These are phyloP conservation scores for Euzophera pinguis DNA, from an alignment of 2,888 invertebrate species.

Conservation along the genomic window DNA sequence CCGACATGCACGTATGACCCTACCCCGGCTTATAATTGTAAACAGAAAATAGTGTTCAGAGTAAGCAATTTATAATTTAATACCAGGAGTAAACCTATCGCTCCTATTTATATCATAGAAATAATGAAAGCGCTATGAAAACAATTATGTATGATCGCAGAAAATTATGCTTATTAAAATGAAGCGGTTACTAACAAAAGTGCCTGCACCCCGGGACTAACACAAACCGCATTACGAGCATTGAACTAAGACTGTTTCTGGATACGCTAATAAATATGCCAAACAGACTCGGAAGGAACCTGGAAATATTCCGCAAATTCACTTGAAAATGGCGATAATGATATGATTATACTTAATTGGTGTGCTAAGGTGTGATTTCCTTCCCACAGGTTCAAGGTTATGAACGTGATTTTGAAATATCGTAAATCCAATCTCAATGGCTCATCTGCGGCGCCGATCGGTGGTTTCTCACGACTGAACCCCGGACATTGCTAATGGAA, in stretches of 20 bases:
- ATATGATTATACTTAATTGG: constrained; percentile 28
- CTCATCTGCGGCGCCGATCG: constrained; percentile 55
- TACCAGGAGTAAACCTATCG: constrained; percentile 10
- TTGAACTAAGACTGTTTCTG: not conserved
- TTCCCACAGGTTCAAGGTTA: constrained; percentile 69
- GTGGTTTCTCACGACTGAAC: constrained; percentile 63
- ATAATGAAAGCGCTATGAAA: constrained; percentile 20
- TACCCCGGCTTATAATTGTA: not conserved
- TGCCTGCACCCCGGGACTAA: constrained; percentile 12
- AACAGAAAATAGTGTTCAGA: not conserved
- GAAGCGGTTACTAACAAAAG: constrained; percentile 18
- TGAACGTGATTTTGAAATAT: constrained; percentile 70
- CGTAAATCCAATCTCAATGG: constrained; percentile 68
- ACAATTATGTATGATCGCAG: constrained; percentile 22
- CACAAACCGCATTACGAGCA: not conserved
- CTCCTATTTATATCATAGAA: constrained; percentile 16
- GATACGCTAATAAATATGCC: not conserved
- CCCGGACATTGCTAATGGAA: constrained; percentile 21
- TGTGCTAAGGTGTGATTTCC: constrained; percentile 56
- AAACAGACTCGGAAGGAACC: not conserved
- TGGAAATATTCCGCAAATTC: not conserved
- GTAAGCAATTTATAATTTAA: constrained; percentile 11
- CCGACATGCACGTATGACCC: not conserved
- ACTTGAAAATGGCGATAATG: constrained; percentile 5
- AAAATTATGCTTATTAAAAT: constrained; percentile 24